These are phyloP conservation scores for Latheticus oryzae DNA, from an alignment of 2,888 invertebrate species.

Conservation along the genomic window DNA sequence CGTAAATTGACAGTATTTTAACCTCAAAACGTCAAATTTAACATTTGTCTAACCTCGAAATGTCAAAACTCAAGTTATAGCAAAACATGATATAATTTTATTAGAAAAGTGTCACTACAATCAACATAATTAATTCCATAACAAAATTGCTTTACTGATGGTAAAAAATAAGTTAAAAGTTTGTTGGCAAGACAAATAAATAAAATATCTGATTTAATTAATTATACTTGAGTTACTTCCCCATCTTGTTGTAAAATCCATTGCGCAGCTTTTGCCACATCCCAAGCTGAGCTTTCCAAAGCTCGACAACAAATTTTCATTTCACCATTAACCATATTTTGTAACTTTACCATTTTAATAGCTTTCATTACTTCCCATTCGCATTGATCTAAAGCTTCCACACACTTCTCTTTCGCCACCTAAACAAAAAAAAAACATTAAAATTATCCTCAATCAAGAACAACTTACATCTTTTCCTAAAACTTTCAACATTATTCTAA, in stretches of 20 bases:
- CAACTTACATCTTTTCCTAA: conserved; percentile 79
- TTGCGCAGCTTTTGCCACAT: conserved; percentile 75
- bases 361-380: conserved; percentile 92
- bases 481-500: conserved; percentile 90
- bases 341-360: conserved; percentile 82
- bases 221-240: conserved; percentile 59
- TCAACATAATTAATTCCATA: conserved; percentile 39
- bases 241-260: conserved; percentile 68
- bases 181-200: conserved; percentile 52
- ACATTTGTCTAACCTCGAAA: no score
- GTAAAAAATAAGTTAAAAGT: conserved; percentile 39
- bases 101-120: conserved; percentile 37
- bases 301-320: conserved; percentile 67
- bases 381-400: conserved; percentile 83
- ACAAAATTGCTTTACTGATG: conserved; percentile 33
- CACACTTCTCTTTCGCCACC: conserved; percentile 80
- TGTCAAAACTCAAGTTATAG: no score
- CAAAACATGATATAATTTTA: conserved; percentile 42
- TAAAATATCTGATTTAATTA: conserved; percentile 26
- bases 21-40: no score
- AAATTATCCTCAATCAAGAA: no score
- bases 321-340: conserved; percentile 64
- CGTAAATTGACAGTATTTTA: no score
- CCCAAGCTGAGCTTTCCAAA: conserved; percentile 73
- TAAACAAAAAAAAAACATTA: conserved; percentile 53